Conservation (phyloP, 1,140 invertebrate genomes). For the Drosophila nannoptera region DNA sequence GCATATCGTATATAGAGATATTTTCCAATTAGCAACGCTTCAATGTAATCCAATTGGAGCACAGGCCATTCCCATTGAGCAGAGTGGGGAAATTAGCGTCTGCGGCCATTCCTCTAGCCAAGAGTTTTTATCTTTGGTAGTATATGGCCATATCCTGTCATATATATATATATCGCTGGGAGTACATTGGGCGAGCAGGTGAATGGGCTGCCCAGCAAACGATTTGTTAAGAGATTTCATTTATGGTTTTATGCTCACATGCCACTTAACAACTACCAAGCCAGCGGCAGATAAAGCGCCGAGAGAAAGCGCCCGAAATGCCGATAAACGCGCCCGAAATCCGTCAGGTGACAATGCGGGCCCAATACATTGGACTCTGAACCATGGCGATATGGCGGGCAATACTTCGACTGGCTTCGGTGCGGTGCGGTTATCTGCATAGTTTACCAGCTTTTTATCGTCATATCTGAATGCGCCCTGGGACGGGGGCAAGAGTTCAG, state of each 20-base stretch:
- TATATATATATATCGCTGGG: background rate
- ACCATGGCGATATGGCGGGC: conserved; percentile 32
- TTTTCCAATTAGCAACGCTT: no score
- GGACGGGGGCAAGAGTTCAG: conserved; percentile 61
- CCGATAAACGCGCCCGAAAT: conserved; percentile 13
- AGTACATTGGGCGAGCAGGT: conserved; percentile 28
- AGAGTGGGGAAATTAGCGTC: background rate
- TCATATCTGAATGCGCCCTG: conserved; percentile 52
- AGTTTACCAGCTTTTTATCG: conserved; percentile 71
- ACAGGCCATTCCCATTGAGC: no score
- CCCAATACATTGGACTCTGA: conserved; percentile 32
- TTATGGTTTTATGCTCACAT: conserved; percentile 69
- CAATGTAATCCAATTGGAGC: no score
- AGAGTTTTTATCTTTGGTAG: background rate
- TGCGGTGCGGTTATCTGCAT: conserved; percentile 44
- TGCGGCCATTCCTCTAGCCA: background rate
- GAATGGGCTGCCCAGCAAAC: conserved; percentile 32
- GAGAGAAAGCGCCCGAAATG: conserved; percentile 9
- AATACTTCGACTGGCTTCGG: conserved; percentile 11
- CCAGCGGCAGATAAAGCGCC: conserved; percentile 49
- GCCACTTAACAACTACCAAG: conserved; percentile 66
- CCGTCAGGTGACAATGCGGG: conserved; percentile 34
- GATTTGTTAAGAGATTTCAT: conserved; percentile 73
- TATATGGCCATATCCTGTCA: conserved; percentile 10
- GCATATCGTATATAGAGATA: no score